Base-by-base conservation (phyloP, 2,888 invertebrate genomes). In the Anoncus sp. region DNA sequence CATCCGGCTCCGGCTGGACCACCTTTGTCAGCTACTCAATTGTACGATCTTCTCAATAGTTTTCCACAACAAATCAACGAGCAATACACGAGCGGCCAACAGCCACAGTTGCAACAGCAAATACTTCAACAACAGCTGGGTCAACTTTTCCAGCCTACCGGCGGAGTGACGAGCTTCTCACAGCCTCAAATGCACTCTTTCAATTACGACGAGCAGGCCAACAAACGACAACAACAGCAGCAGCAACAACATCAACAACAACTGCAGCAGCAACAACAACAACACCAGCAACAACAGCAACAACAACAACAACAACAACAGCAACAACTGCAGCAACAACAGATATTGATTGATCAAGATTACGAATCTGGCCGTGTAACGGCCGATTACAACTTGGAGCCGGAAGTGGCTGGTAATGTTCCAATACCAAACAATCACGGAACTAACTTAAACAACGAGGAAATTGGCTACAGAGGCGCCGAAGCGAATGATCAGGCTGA, bases 181-280 rank as follows among this genome's bases (percentile, higher is more conserved):
- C 89, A 88, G 72, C 89, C 90, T 0, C 87, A 87, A 70, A 87
- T 90, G 85, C 90, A 90, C 53, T 90, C 90, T 0, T 90, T 90
- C 63, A 90, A 90, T 81, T 90, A 90, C 70, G 87, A 90, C 63
- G 90, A 90, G 74, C 89, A 90, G 60, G 85, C 86, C 53, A 89
- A 86, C 82, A 85, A 88, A 72, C 75, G 87, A 74, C 85, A 85
- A 70, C 83, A 86, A 79, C 84, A 90, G 82, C 72, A 91, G n/a
- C 79, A 74, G 7, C 72, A 75, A 7, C 77, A 71, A 12, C 57
- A 35, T 9, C 84, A 82, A 40, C 74, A 74, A 16, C 82, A 81
- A 9, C 80, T 75, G 5, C 82, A 81, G 51, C 75, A 78, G 20
- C 83, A 84, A 45, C 80, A 80, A 45, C 92, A 65, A 40, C 51